Evolutionary conservation across 2,797 vertebrate genomes (phyloP).

Genomic region (Falco concolor): DNA sequence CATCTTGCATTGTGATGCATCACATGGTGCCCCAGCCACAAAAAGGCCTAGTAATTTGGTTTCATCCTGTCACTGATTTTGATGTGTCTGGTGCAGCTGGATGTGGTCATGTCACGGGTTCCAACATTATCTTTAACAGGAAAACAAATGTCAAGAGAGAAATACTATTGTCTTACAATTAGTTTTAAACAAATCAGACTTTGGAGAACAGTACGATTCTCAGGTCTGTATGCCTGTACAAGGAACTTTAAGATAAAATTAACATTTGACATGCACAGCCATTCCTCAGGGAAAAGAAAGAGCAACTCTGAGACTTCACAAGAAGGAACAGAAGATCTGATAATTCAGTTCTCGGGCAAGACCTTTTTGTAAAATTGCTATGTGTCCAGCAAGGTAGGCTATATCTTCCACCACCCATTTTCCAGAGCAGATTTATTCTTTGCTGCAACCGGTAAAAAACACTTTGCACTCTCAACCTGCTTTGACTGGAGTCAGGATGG

Average conservation of each 20-base stretch:
- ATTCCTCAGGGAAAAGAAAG: background rate
- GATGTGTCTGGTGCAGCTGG: slow-evolving; percentile 68
- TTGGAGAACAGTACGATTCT: background rate
- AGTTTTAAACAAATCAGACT: slow-evolving; percentile 47
- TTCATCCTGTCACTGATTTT: slow-evolving; percentile 70
- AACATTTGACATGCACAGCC: background rate
- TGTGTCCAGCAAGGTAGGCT: background rate
- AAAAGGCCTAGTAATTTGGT: slow-evolving; percentile 66
- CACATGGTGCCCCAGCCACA: slow-evolving; percentile 67
- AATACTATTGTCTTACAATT: slow-evolving; percentile 61
- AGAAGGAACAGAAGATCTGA: background rate
- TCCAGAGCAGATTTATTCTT: background rate
- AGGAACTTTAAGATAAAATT: background rate
- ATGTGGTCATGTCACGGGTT: slow-evolving; percentile 68
- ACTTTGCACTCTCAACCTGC: background rate
- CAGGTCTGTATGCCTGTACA: slow-evolving; percentile 6
- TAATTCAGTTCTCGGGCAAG: background rate
- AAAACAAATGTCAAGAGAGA: slow-evolving; percentile 66
- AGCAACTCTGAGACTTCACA: background rate
- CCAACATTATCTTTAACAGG: slow-evolving; percentile 69
- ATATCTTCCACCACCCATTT: background rate
- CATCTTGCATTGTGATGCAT: slow-evolving; percentile 68
- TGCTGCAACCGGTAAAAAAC: background rate
- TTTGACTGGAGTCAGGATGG: background rate
- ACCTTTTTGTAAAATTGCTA: background rate